Evolutionary conservation across 2,797 vertebrate species (phyloP).

Genomic region (Sebastes minor): DNA sequence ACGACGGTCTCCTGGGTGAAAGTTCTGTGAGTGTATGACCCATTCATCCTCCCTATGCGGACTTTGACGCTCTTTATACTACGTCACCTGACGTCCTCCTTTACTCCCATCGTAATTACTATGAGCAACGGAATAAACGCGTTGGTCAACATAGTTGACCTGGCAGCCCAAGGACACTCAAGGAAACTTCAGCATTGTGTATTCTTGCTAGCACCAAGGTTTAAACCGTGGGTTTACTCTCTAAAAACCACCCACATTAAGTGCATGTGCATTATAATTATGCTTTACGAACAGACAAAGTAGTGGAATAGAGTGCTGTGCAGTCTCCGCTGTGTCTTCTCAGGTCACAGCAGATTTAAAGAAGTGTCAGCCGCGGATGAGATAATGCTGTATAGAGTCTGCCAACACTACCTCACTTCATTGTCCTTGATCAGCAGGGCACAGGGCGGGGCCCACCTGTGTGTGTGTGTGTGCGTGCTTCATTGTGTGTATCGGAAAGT

Average conservation of each 20-base stretch:
- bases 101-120: too few species aligned
- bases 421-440: conserved; percentile 78
- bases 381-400: conserved; percentile 75
- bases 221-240: background rate
- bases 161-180: background rate
- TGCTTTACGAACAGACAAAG: background rate
- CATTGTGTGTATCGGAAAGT: conserved; percentile 27
- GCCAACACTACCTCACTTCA: conserved; percentile 78
- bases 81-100: too few species aligned
- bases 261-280: conserved; percentile 15
- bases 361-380: conserved; percentile 61
- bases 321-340: conserved; percentile 49
- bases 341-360: conserved; percentile 64
- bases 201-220: background rate
- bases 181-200: background rate
- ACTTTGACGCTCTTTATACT: too few species aligned
- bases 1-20: too few species aligned
- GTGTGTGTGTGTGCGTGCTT: conserved; percentile 21
- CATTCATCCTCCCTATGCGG: too few species aligned
- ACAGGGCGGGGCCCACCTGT: conserved; percentile 67
- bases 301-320: conserved; percentile 16
- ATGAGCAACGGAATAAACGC: too few species aligned
- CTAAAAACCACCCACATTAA: background rate
- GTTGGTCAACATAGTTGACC: background rate
- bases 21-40: too few species aligned